Evolutionary conservation across 2,797 vertebrate genomes (phyloP).

Genomic region (Arrhamphus sclerolepis): DNA sequence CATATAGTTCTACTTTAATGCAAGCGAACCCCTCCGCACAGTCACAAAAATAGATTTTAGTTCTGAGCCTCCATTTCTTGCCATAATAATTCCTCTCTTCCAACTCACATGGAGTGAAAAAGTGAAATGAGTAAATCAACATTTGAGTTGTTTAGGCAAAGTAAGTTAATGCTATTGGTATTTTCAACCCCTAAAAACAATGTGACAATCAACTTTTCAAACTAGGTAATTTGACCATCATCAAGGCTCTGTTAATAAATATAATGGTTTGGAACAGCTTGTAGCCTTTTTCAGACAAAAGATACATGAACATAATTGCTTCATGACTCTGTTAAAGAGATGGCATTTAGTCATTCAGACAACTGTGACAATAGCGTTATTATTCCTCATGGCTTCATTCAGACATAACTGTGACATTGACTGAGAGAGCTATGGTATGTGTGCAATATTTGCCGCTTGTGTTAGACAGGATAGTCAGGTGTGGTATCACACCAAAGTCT

Average conservation of each 20-base stretch:
- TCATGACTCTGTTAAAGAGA: conserved; percentile 2
- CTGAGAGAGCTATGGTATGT: not conserved
- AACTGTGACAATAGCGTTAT: not conserved
- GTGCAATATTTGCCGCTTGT: not conserved
- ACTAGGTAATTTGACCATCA: not conserved
- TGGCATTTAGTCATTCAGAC: conserved; percentile 1
- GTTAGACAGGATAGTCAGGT: too few species aligned
- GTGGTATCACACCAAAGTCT: too few species aligned
- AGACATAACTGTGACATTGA: not conserved
- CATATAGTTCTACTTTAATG: conserved; percentile 77
- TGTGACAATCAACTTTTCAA: conserved; percentile 5
- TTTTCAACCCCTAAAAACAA: not conserved
- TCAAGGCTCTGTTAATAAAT: not conserved
- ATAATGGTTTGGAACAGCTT: not conserved
- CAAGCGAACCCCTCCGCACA: conserved; percentile 66
- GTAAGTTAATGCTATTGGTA: not conserved
- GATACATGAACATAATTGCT: not conserved
- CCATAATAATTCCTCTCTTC: conserved; percentile 24
- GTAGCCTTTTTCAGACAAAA: not conserved
- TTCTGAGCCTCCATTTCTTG: conserved; percentile 52
- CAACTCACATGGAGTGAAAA: conserved; percentile 37
- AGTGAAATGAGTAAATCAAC: conserved; percentile 24
- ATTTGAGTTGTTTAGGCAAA: conserved; percentile 12
- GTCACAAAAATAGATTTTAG: conserved; percentile 64
- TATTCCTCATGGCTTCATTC: not conserved